A percentile compares a stretch with the other conserved stretches of the same genome.
phyloP scores from a whole-genome alignment of 2,113 vertebrate genomes.

The Nycticorax nycticorax region DNA sequence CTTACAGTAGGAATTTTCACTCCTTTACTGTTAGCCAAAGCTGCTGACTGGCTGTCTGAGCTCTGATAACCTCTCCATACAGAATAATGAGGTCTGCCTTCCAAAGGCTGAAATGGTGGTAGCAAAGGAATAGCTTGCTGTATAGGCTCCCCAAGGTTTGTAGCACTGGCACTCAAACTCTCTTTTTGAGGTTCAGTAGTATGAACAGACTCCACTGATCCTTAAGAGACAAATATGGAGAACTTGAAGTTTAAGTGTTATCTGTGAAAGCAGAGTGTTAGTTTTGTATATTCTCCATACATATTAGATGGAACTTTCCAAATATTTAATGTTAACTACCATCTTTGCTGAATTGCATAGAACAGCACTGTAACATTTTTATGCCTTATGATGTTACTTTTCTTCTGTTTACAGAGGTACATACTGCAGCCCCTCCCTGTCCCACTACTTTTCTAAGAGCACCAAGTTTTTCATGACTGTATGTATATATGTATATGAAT shows the following conservation, averaged over 20 bases:
- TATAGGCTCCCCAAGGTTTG: slow-evolving; percentile 71
- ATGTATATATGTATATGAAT: neutral
- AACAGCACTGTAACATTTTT: neutral
- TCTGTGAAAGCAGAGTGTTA: neutral
- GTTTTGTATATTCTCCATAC: neutral
- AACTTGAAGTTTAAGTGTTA: neutral
- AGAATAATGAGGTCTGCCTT: neutral
- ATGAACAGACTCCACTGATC: neutral
- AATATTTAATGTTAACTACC: neutral
- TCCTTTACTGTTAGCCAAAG: neutral
- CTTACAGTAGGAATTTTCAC: slow-evolving; percentile 50
- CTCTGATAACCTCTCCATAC: slow-evolving; percentile 20
- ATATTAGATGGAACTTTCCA: neutral
- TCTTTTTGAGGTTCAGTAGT: neutral
- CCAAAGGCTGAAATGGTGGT: slow-evolving; percentile 82
- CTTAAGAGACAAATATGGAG: neutral
- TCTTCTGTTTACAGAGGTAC: neutral
- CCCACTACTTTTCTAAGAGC: neutral
- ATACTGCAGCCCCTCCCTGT: neutral
- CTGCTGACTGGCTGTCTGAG: neutral
- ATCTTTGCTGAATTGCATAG: neutral
- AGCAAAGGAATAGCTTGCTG: slow-evolving; percentile 82
- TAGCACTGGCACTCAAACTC: slow-evolving; percentile 38
- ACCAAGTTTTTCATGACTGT: neutral
- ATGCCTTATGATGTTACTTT: neutral